These are phyloP conservation scores for Galerucella pusilla DNA, from an alignment of 2,888 invertebrate genomes.

Conservation along the genomic window DNA sequence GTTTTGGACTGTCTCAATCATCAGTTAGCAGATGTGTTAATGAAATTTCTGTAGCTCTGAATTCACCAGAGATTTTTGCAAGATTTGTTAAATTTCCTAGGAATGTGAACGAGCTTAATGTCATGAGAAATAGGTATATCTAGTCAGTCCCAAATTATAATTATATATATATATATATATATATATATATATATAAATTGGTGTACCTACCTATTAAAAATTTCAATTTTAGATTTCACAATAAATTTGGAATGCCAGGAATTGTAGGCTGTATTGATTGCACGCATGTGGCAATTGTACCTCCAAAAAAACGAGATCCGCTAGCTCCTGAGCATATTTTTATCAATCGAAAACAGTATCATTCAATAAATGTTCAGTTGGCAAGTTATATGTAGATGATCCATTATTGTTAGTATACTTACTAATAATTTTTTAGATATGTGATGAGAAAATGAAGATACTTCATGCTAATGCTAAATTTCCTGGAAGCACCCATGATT, in stretches of 20 bases:
- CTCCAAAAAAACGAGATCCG: constrained; percentile 43
- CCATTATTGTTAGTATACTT: constrained; percentile 6
- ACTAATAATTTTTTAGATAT: constrained; percentile 19
- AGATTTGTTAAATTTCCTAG: constrained; percentile 37
- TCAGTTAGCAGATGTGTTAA: constrained; percentile 38
- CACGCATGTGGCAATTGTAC: constrained; percentile 52
- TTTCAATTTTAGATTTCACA: constrained; percentile 34
- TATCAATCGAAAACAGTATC: constrained; percentile 52
- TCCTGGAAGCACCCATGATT: constrained; percentile 35
- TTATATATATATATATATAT: too few relatives aligned
- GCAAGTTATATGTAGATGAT: constrained; percentile 20
- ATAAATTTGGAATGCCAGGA: too few relatives aligned
- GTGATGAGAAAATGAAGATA: constrained; percentile 33
- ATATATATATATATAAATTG: not conserved
- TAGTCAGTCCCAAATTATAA: too few relatives aligned
- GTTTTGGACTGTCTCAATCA: constrained; percentile 37
- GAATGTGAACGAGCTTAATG: constrained; percentile 37
- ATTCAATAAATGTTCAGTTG: constrained; percentile 52
- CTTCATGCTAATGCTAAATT: constrained; percentile 32
- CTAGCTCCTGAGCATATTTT: constrained; percentile 38
- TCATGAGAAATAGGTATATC: constrained; percentile 17
- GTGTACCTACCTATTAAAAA: not conserved
- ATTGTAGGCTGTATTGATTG: too few relatives aligned
- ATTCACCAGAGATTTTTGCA: constrained; percentile 29
- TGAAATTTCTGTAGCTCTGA: constrained; percentile 33